phyloP scores from a whole-genome alignment of 1,140 invertebrate genomes.

The Helicorthomorpha holstii region DNA sequence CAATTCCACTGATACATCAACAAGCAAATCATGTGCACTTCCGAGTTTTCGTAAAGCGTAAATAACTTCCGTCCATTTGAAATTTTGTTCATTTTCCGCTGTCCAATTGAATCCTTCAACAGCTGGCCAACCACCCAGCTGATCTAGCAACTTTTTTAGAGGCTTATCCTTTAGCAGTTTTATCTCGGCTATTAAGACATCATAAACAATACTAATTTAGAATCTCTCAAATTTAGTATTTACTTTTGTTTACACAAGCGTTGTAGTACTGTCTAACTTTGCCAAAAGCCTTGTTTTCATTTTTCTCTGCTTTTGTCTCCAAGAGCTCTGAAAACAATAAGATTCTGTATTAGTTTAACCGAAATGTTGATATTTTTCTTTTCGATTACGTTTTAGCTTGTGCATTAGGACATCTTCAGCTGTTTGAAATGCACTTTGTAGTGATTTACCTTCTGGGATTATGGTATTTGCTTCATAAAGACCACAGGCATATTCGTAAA shows the following conservation, averaged over 20 bases:
- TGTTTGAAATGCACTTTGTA: conserved; percentile 41
- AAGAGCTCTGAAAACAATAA: no score
- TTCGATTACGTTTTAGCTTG: conserved; percentile 37
- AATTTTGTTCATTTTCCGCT: conserved; percentile 38
- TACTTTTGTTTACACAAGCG: conserved; percentile 22
- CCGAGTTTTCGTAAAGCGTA: conserved; percentile 59
- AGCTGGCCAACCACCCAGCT: conserved; percentile 81
- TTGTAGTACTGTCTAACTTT: conserved; percentile 19
- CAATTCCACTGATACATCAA: no score
- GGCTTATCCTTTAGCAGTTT: conserved; percentile 41
- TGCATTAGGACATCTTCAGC: conserved; percentile 31
- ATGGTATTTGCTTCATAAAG: no score
- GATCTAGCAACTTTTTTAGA: conserved; percentile 44
- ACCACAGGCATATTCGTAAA: no score
- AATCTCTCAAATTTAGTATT: neutral
- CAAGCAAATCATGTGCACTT: conserved; percentile 75
- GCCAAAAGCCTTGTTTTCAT: conserved; percentile 17
- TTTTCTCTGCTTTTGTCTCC: no score
- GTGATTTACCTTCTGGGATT: conserved; percentile 43
- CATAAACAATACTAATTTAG: no score
- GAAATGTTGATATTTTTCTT: no score
- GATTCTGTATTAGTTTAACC: no score
- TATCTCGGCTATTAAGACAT: conserved; percentile 14
- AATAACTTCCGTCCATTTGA: conserved; percentile 63
- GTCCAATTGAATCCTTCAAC: conserved; percentile 60